Percentiles rank a stretch among this genome's conserved stretches.
Evolutionary conservation across 2,113 vertebrate species (phyloP).

Genomic region (Hiodon alosoides): DNA sequence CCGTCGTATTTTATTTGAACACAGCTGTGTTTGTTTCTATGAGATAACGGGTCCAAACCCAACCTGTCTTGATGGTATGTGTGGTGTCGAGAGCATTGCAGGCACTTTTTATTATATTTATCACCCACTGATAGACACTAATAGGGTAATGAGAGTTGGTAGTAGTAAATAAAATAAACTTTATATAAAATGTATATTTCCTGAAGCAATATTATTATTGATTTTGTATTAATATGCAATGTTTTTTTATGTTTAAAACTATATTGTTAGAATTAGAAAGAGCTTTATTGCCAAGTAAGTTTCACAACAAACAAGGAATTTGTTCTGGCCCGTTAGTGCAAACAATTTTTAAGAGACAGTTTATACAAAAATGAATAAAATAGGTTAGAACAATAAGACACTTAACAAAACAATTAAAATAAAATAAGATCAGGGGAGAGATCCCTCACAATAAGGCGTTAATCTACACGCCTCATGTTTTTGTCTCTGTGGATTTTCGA

Average conservation of each 20-base stretch:
- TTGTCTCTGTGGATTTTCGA: background rate
- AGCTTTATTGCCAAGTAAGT: no score
- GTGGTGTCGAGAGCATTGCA: background rate
- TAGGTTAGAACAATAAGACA: no score
- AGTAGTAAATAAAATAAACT: background rate
- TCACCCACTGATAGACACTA: background rate
- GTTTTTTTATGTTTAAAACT: background rate
- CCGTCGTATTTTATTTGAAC: background rate
- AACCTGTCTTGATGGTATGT: background rate
- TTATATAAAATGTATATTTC: background rate
- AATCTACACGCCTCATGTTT: background rate
- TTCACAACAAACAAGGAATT: no score
- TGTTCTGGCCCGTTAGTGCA: no score
- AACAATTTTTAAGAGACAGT: no score
- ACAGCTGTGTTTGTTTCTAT: slow-evolving; percentile 4
- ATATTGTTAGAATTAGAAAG: no score
- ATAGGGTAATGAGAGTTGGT: background rate
- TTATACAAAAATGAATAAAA: no score
- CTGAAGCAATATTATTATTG: no score
- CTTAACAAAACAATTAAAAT: no score
- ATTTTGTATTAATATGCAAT: background rate
- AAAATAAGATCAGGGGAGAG: no score
- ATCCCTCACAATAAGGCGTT: no score
- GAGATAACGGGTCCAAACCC: background rate
- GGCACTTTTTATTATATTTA: background rate